Evolutionary conservation across 2,888 invertebrate species (phyloP).

Genomic region (Dolichopus griseipennis): DNA sequence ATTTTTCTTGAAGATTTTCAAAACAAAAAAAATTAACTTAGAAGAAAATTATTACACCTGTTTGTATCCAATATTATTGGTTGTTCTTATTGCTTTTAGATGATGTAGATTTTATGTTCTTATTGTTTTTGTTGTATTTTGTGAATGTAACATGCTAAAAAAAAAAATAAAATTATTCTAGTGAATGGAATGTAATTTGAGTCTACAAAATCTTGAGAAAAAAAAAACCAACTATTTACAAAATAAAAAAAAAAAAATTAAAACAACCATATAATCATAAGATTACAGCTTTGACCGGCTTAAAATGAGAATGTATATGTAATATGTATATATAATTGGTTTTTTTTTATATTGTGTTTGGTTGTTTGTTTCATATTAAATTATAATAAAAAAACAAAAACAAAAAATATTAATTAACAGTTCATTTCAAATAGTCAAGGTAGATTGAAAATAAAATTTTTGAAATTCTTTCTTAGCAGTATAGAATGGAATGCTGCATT

Average conservation of each 20-base stretch:
- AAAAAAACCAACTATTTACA: background rate
- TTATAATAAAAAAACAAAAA: background rate
- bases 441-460: constrained; percentile 5
- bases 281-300: background rate
- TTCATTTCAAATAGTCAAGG: constrained; percentile 1
- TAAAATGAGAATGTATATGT: background rate
- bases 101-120: too few relatives aligned
- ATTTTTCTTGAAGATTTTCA: too few relatives aligned
- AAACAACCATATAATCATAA: background rate
- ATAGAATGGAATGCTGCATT: constrained; percentile 1
- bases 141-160: background rate
- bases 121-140: too few relatives aligned
- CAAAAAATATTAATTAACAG: background rate
- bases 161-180: background rate
- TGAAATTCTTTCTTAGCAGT: background rate
- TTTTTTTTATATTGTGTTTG: background rate
- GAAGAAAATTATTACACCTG: constrained; percentile 4
- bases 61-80: background rate
- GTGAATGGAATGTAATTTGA: background rate
- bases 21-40: background rate
- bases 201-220: background rate
- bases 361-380: background rate
- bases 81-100: too few relatives aligned
- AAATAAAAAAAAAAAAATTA: background rate
- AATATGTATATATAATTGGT: background rate